phyloP scores from a whole-genome alignment of 2,113 vertebrate species.

The Prionailurus viverrinus region DNA sequence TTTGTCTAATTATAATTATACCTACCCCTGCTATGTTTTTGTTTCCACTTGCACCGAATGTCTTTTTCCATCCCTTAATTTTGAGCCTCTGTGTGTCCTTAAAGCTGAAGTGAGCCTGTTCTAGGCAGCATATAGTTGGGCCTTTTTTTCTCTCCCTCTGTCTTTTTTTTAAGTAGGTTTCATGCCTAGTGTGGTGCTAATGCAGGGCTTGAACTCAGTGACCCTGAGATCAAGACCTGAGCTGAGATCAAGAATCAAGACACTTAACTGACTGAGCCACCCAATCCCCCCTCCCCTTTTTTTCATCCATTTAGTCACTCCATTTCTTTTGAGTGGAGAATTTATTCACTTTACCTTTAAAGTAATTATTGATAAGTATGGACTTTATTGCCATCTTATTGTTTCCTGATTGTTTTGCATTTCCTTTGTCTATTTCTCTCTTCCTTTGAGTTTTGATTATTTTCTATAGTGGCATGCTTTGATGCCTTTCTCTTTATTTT shows the following conservation, averaged over 20 bases:
- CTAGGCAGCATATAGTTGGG: background rate
- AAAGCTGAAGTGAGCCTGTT: background rate
- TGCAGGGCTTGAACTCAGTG: too few relatives aligned
- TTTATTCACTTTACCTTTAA: background rate
- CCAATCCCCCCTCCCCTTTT: background rate
- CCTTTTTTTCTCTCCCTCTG: background rate
- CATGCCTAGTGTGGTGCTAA: too few relatives aligned
- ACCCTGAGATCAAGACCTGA: too few relatives aligned
- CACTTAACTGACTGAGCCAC: too few relatives aligned
- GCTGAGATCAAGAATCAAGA: too few relatives aligned
- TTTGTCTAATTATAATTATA: background rate
- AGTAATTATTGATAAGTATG: background rate
- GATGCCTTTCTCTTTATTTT: background rate
- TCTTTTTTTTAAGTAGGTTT: too few relatives aligned
- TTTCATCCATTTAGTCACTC: background rate
- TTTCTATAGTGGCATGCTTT: background rate
- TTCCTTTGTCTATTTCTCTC: background rate
- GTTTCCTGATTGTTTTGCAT: background rate
- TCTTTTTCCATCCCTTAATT: background rate
- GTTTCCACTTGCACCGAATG: background rate
- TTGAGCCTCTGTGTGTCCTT: background rate
- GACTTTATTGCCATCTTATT: background rate
- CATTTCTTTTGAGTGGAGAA: background rate
- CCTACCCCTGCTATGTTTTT: background rate
- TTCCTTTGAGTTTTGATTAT: background rate